Percentiles rank a stretch among this genome's conserved stretches.
Evolutionary conservation across 2,797 vertebrate species (phyloP).

Genomic region (Mormyrops attenuatus): DNA sequence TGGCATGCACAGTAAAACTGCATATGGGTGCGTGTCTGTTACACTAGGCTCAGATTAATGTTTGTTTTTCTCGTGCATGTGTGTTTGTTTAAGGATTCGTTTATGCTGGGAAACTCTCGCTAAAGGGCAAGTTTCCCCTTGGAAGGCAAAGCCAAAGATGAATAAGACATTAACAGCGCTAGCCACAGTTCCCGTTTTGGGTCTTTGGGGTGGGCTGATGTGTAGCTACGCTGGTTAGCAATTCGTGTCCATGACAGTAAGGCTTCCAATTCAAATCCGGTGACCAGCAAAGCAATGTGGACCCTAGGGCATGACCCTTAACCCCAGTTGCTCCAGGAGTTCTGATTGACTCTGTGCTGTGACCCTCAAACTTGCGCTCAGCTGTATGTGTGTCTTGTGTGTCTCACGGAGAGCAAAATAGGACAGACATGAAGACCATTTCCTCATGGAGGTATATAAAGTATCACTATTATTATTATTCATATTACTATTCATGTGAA

Average conservation of each 20-base stretch:
- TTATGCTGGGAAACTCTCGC: neutral
- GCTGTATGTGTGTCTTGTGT: neutral
- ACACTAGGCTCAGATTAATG: constrained; percentile 25
- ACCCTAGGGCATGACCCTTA: neutral
- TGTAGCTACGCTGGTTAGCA: neutral
- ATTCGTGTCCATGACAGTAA: neutral
- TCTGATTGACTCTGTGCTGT: no score
- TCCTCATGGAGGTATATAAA: neutral
- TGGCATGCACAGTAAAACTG: constrained; percentile 35
- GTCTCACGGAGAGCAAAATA: neutral
- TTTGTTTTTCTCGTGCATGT: constrained; percentile 52
- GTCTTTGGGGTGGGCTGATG: neutral
- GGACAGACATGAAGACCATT: neutral
- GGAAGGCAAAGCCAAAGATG: neutral
- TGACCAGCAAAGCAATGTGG: neutral
- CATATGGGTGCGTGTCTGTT: constrained; percentile 30
- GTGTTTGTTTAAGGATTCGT: constrained; percentile 37
- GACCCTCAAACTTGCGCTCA: no score
- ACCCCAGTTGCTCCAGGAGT: neutral
- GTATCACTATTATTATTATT: neutral
- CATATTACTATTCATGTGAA: neutral
- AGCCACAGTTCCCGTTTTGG: neutral
- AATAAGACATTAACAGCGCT: neutral
- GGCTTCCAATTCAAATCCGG: neutral
- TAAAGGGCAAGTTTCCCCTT: neutral